Percentiles rank a stretch among this genome's conserved stretches.
These are phyloP conservation scores for Lepidochrysops patricia DNA, from an alignment of 2,888 invertebrate species.

Conservation along the genomic window DNA sequence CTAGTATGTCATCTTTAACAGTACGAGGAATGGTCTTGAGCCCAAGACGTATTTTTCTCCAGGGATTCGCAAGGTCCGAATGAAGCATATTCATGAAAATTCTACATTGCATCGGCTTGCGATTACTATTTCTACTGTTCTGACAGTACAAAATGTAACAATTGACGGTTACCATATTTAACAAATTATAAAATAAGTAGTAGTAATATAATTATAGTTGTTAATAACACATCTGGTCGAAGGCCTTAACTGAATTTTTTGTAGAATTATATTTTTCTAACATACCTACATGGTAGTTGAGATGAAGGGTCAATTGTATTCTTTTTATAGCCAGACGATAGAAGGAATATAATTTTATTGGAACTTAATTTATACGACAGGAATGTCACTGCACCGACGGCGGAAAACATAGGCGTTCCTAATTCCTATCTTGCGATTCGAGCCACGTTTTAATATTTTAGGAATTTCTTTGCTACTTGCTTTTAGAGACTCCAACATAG, in stretches of 20 bases:
- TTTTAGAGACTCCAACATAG: neutral
- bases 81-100: neutral
- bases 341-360: neutral
- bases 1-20: neutral
- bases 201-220: too few species aligned
- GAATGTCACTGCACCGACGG: neutral
- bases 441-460: neutral
- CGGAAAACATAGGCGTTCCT: neutral
- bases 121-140: neutral
- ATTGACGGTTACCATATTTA: neutral
- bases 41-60: neutral
- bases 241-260: neutral
- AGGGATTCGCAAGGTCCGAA: neutral
- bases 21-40: neutral
- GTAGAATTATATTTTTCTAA: neutral
- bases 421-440: neutral
- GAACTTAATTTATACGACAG: neutral
- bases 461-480: neutral
- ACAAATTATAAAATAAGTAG: neutral
- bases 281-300: neutral
- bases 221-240: neutral
- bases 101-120: neutral
- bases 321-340: neutral
- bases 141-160: neutral
- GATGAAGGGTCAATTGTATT: neutral